These are phyloP conservation scores for Heteromyza rotundicornis DNA, from an alignment of 2,888 invertebrate genomes.

Conservation along the genomic window DNA sequence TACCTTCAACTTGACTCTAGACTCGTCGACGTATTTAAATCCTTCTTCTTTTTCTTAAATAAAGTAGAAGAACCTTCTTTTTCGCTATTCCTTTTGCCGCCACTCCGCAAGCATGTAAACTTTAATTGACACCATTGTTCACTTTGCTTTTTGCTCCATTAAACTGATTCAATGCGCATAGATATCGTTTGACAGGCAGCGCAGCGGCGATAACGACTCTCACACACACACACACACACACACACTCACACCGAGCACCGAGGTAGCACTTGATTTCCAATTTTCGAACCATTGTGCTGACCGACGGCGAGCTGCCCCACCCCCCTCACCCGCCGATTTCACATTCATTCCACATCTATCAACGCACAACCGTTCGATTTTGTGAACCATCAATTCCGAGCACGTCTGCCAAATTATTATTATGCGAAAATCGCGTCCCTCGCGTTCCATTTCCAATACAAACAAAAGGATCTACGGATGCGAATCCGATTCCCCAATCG, in stretches of 20 bases:
- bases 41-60: no score
- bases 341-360: conserved; percentile 9
- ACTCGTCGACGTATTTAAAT: no score
- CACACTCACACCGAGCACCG: conserved; percentile 30
- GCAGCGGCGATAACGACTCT: background rate
- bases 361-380: conserved; percentile 12
- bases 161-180: conserved; percentile 39
- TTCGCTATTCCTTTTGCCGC: background rate
- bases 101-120: conserved; percentile 46
- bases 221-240: background rate
- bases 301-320: background rate
- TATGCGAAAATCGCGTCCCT: conserved; percentile 54
- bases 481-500: background rate
- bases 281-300: conserved; percentile 7
- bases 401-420: conserved; percentile 59
- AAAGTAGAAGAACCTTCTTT: no score
- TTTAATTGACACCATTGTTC: conserved; percentile 55
- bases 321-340: background rate
- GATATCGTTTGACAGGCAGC: conserved; percentile 1
- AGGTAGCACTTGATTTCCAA: conserved; percentile 10
- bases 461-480: conserved; percentile 43
- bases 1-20: no score
- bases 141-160: conserved; percentile 51
- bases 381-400: conserved; percentile 46
- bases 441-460: background rate